A percentile compares a stretch with the other conserved stretches of the same genome.
phyloP scores from a whole-genome alignment of 2,888 invertebrate genomes.

The Chromoteleia sp. region DNA sequence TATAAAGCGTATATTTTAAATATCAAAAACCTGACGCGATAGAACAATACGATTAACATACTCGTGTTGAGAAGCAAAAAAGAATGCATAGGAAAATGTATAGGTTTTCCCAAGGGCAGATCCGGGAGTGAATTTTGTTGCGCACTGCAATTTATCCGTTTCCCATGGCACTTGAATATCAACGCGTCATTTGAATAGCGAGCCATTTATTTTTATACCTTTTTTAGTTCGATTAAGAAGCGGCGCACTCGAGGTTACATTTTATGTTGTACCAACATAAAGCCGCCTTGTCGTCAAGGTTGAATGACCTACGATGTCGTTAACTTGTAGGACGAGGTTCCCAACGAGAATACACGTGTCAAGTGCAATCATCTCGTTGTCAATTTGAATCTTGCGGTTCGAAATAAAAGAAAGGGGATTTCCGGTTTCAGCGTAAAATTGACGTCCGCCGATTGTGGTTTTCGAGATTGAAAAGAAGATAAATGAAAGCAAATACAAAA shows the following conservation, averaged over 20 bases:
- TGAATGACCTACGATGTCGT: conserved; percentile 65
- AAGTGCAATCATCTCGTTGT: conserved; percentile 51
- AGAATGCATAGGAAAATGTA: too few species aligned
- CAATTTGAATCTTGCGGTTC: conserved; percentile 22
- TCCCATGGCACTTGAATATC: conserved; percentile 31
- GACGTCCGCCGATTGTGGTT: not conserved
- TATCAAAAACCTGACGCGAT: too few species aligned
- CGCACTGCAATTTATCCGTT: too few species aligned
- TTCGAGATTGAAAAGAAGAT: not conserved
- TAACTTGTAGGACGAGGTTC: conserved; percentile 36
- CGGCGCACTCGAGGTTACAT: conserved; percentile 44
- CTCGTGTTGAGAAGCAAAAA: too few species aligned
- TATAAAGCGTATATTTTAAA: too few species aligned
- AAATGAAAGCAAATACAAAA: not conserved
- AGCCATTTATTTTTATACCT: conserved; percentile 21
- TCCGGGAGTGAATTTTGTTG: too few species aligned
- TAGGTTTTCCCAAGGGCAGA: too few species aligned
- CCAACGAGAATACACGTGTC: conserved; percentile 38
- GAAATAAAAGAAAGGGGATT: conserved; percentile 4
- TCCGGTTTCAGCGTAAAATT: conserved; percentile 10
- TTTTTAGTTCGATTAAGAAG: conserved; percentile 36
- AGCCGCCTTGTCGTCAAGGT: conserved; percentile 59
- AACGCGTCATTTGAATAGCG: conserved; percentile 12
- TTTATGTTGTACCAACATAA: conserved; percentile 47
- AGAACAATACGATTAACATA: too few species aligned